Conservation (phyloP, 2,888 invertebrate species). For the Tenthredo mesomela region DNA sequence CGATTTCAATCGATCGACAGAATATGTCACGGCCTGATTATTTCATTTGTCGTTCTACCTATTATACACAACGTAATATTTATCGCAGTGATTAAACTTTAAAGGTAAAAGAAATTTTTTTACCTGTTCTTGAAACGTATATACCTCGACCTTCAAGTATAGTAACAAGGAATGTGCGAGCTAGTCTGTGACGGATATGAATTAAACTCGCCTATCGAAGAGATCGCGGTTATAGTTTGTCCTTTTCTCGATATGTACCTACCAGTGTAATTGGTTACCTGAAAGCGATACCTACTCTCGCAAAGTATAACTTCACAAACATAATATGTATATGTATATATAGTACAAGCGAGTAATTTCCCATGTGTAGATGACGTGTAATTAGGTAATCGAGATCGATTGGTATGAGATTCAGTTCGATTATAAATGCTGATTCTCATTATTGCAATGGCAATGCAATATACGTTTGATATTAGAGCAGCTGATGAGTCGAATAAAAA, state of each 20-base stretch:
- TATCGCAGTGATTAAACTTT: not conserved
- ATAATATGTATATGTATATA: not conserved
- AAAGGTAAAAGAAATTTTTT: not conserved
- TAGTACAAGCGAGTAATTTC: not conserved
- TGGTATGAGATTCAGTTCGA: not conserved
- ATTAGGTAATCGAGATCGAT: slow-evolving; percentile 25
- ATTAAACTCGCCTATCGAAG: slow-evolving; percentile 16
- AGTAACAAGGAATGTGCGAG: not conserved
- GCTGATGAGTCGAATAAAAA: not conserved
- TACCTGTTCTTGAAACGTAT: not conserved
- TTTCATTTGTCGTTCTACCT: not conserved
- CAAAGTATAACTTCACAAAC: not conserved
- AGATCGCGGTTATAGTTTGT: slow-evolving; percentile 9
- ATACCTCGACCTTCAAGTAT: not conserved
- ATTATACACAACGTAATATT: not conserved
- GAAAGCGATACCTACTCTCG: not conserved
- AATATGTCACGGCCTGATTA: not conserved
- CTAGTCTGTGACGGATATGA: slow-evolving; percentile 32
- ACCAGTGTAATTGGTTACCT: slow-evolving; percentile 17
- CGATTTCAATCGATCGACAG: not conserved
- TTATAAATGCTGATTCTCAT: not conserved
- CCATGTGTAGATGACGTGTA: not conserved
- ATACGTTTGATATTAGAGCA: not conserved
- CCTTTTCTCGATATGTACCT: not conserved
- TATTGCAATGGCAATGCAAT: not conserved